Percentiles rank a stretch among this genome's conserved stretches.
phyloP scores from a whole-genome alignment of 1,140 invertebrate genomes.

The Melipona quadrifasciata region DNA sequence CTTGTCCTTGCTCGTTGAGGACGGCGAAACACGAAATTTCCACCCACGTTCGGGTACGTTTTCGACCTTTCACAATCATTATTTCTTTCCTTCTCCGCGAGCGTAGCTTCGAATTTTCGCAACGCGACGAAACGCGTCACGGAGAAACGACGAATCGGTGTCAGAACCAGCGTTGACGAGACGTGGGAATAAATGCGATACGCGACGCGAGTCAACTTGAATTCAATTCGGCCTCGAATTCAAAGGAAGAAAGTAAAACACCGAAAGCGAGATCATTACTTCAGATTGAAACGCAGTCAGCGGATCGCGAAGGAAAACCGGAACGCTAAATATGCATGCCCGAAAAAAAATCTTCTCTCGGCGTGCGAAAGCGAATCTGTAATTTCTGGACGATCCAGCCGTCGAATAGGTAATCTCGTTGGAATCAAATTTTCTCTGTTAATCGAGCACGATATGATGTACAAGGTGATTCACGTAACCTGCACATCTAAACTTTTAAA shows the following conservation, averaged over 20 bases:
- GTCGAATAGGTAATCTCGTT: neutral
- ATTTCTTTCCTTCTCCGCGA: neutral
- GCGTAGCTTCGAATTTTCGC: neutral
- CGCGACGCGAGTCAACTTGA: too few species aligned
- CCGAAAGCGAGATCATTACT: slow-evolving; percentile 46
- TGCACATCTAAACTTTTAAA: too few species aligned
- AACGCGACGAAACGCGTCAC: neutral
- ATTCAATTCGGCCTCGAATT: slow-evolving; percentile 4
- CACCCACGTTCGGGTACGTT: slow-evolving; percentile 16
- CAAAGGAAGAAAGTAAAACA: slow-evolving; percentile 44
- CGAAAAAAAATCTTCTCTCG: slow-evolving; percentile 17
- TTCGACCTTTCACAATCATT: neutral
- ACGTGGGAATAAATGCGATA: neutral
- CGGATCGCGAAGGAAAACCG: slow-evolving; percentile 25
- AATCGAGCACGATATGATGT: too few species aligned
- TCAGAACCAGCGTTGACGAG: neutral
- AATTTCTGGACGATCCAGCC: neutral
- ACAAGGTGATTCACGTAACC: too few species aligned
- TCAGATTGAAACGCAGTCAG: slow-evolving; percentile 30
- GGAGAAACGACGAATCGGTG: neutral
- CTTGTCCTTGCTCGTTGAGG: slow-evolving; percentile 39
- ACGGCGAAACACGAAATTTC: slow-evolving; percentile 48
- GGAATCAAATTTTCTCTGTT: too few species aligned
- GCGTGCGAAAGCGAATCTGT: slow-evolving; percentile 20
- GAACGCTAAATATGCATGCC: slow-evolving; percentile 8